Evolutionary conservation across 1,140 invertebrate species (phyloP).

Genomic region (Listronotus oregonensis): DNA sequence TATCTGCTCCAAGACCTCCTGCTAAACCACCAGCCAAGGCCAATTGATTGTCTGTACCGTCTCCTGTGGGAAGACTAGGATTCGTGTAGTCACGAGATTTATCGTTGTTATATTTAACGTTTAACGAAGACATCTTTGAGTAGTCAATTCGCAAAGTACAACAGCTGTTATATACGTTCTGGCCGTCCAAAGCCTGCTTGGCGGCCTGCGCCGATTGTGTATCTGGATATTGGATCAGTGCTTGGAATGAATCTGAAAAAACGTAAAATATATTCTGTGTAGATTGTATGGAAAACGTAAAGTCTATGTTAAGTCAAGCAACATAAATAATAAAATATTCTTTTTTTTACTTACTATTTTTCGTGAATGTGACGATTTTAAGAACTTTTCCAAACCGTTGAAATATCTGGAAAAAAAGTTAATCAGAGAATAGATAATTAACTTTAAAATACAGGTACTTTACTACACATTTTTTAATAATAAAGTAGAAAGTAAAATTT

Average conservation of each 20-base stretch:
- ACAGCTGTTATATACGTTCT: constrained; percentile 99
- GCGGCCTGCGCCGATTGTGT: constrained; percentile 94
- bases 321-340: background rate
- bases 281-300: background rate
- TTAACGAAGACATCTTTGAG: constrained; percentile 95
- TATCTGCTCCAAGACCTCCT: constrained; percentile 61
- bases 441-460: no score
- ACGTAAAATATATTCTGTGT: constrained; percentile 4
- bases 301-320: background rate
- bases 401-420: constrained; percentile 83
- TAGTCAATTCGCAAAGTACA: constrained; percentile 99
- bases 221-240: constrained; percentile 97
- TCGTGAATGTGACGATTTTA: constrained; percentile 99
- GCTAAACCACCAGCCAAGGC: constrained; percentile 64
- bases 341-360: constrained; percentile 88
- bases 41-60: constrained; percentile 61
- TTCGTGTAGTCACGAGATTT: constrained; percentile 99
- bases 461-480: no score
- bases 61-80: constrained; percentile 93
- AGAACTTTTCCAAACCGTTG: constrained; percentile 96
- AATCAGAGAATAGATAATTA: no score
- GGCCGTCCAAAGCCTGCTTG: constrained; percentile 94
- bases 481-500: no score
- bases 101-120: constrained; percentile 99
- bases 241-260: constrained; percentile 96